Base-by-base conservation (phyloP, 2,113 vertebrate genomes). In the Tor tambroides region DNA sequence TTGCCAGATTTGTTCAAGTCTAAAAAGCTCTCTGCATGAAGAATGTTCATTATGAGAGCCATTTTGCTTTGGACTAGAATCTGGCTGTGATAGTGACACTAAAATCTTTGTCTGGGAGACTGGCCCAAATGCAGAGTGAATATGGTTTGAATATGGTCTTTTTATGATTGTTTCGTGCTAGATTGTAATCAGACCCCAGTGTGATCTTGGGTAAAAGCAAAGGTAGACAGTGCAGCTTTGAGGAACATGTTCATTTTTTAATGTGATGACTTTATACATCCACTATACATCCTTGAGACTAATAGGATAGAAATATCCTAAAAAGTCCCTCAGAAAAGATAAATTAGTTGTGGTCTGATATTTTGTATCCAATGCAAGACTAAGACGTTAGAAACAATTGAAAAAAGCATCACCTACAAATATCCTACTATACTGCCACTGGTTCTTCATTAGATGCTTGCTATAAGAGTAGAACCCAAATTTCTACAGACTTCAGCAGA, bases 1-100 rank as follows among this genome's bases (percentile, higher is more conserved):
- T 23, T 32, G 43, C 81, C 81, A 49, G 46, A 54, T 83, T 83
- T 54, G 81, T 71, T 83, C 43, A 9, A 71, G 28, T 26, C 65
- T n/a, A 65, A 71, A 28, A 83, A 71, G 65, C 61, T 15, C 71
- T 83, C 69, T 4, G n/a, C 15, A 83, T 71, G 19, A n/a, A n/a
- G n/a, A n/a, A 69, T 71, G 26, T 51, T 83, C 19, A 83, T 83
- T 69, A 49, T 32, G 26, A 49, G 8, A 65, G 79, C 26, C 59
- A 81, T 81, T 81, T 81, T 43, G 56, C n/a, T 61, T 61, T 2
- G 35, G 32, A 80, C 35, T 41, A 23, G 51, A 56, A 43, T 63
- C 79, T 65, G 35, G 78, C 78, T 61, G 54, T 80, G 78, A 80
- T 80, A 32, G 35, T 38, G 11, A 26, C 23, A 80, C 30, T 61